Evolutionary conservation across 2,888 invertebrate genomes (phyloP), one percentile per base, ranked within the genome.

Genomic region (Chorisops tibialis): DNA sequence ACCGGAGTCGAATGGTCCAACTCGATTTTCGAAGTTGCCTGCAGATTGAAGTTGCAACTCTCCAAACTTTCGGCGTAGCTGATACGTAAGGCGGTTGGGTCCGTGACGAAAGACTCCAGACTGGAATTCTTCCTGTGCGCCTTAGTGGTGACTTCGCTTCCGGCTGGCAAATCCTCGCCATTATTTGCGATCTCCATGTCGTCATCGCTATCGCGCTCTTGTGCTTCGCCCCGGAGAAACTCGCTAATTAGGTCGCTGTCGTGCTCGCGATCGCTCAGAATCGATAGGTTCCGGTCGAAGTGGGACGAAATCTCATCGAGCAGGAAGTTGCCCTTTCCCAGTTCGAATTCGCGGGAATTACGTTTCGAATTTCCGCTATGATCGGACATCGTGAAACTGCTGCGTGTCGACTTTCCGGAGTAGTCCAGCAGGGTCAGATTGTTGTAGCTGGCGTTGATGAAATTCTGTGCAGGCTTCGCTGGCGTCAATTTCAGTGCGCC

Each of bases 371-470:
- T 66, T 18, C 63, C 63, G 37, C 64, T 59, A 49, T 51, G 59
- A 35, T 66, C 67, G 9, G 67, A 65, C 67, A 67, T 67, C 12
- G n/a, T 64, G 16, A 63, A 65, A 11, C 43, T 63, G 24, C 24
- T 52, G 63, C 24, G 66, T 68, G 60, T 56, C 30, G 68, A 75
- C 75, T 67, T 76, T 74, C 73, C 82, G 72, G 79, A 70, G 65
- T 83, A 84, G 71, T 84, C 83, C 62, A 85, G 76, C 61, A 83
- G 79, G 45, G 84, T 84, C 67, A 85, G 78, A 77, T 85, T 83
- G 59, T 82, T 83, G 77, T 84, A 84, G 74, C 84, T 85, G 70
- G 83, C 83, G 71, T 84, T 84, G 59, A 77, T 71, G 79, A 81
- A 73, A 35, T 72, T 75, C 50, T 63, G 43, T 56, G 65, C 66